Percentiles rank a stretch among this genome's conserved stretches.
These are phyloP conservation scores for Ochotona curzoniae DNA, from an alignment of 2,113 vertebrate genomes.

Conservation along the genomic window DNA sequence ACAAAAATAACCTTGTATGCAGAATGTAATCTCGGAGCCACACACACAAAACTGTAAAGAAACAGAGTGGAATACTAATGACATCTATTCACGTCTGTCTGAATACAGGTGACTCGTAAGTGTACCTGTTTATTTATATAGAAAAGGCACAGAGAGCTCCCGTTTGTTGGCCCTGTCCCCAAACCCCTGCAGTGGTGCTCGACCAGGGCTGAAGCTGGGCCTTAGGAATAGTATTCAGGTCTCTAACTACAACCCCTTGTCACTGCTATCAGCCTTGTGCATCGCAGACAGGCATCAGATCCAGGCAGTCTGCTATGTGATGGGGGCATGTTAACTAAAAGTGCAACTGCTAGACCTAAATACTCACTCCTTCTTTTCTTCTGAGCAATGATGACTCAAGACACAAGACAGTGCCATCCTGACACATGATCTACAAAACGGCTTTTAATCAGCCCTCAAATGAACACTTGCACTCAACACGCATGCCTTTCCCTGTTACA, in stretches of 20 bases:
- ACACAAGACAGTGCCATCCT: neutral
- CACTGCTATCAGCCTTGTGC: too few relatives aligned
- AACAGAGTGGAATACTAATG: neutral
- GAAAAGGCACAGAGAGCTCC: too few relatives aligned
- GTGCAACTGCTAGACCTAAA: too few relatives aligned
- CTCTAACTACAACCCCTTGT: too few relatives aligned
- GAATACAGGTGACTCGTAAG: neutral
- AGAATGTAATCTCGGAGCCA: neutral
- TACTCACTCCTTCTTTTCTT: neutral
- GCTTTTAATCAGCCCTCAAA: neutral
- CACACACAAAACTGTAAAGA: neutral
- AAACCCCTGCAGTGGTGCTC: too few relatives aligned
- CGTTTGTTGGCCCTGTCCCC: too few relatives aligned
- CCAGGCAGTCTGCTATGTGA: too few relatives aligned
- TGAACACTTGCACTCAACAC: neutral
- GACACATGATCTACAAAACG: neutral
- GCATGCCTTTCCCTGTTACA: neutral
- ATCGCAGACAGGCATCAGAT: too few relatives aligned
- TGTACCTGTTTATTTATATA: too few relatives aligned
- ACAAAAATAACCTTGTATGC: neutral
- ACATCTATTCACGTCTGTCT: neutral
- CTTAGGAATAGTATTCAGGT: too few relatives aligned
- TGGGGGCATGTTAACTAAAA: too few relatives aligned
- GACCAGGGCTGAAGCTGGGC: too few relatives aligned
- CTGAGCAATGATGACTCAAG: neutral